Conservation (phyloP, 1,140 invertebrate genomes). For the Tachypleus tridentatus region DNA sequence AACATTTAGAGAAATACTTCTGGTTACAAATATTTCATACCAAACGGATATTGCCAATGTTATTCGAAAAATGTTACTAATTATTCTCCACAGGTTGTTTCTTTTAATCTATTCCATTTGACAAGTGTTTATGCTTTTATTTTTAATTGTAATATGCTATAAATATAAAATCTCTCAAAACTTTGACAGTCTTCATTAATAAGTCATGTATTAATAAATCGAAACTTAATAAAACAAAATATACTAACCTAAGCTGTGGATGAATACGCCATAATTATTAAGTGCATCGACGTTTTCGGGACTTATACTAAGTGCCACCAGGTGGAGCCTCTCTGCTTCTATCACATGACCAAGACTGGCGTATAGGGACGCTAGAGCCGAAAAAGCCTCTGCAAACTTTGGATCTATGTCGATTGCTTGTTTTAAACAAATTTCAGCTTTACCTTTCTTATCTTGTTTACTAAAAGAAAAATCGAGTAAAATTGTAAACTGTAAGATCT, state of each 20-base stretch:
- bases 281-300: conserved; percentile 30
- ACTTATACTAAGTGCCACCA: conserved; percentile 26
- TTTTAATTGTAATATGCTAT: no score
- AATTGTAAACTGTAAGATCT: no score
- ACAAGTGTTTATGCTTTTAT: no score
- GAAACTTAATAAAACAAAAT: not conserved
- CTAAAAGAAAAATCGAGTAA: conserved; percentile 19
- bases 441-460: conserved; percentile 27
- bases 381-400: conserved; percentile 28
- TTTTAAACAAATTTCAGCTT: conserved; percentile 29
- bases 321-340: conserved; percentile 28
- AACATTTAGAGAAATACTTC: no score
- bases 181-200: no score
- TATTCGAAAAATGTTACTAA: no score
- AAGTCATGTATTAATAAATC: no score
- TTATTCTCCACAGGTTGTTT: no score
- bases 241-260: conserved; percentile 33
- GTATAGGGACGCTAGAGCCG: conserved; percentile 30
- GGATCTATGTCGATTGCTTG: conserved; percentile 28
- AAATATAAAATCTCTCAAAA: no score
- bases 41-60: no score
- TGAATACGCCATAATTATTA: conserved; percentile 34
- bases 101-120: no score
- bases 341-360: conserved; percentile 22
- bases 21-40: no score